Evolutionary conservation across 2,797 vertebrate species (phyloP).

Genomic region (Phyllotis vaccarum): DNA sequence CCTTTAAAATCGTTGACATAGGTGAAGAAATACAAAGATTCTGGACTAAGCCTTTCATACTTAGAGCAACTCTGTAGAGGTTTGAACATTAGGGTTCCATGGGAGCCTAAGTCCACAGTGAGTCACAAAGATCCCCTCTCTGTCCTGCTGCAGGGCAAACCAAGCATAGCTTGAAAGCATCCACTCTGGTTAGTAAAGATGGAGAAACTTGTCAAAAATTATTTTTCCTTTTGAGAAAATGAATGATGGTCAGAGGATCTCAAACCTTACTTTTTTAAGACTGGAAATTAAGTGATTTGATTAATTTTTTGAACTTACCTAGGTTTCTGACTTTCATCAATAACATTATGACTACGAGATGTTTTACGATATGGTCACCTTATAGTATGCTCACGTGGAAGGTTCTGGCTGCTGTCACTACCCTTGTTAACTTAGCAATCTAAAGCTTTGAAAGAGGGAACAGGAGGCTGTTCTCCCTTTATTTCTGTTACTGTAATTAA

Average conservation of each 20-base stretch:
- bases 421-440: background rate
- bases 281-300: background rate
- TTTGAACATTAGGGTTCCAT: background rate
- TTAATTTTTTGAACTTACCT: background rate
- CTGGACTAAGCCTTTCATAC: background rate
- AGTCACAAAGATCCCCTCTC: background rate
- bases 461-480: background rate
- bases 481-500: background rate
- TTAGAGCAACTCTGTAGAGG: background rate
- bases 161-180: background rate
- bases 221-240: background rate
- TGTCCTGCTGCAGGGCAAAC: background rate
- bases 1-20: background rate
- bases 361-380: background rate
- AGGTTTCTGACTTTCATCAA: constrained; percentile 2
- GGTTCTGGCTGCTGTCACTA: background rate
- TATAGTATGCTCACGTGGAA: background rate
- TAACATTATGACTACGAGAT: background rate
- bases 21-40: background rate
- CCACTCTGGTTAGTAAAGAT: background rate
- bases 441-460: background rate
- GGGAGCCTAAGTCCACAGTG: background rate
- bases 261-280: background rate
- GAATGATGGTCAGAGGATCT: background rate
- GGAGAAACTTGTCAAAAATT: background rate